These are phyloP conservation scores for Rhegmatorhina hoffmannsi DNA, from an alignment of 2,113 vertebrate genomes.

Conservation along the genomic window DNA sequence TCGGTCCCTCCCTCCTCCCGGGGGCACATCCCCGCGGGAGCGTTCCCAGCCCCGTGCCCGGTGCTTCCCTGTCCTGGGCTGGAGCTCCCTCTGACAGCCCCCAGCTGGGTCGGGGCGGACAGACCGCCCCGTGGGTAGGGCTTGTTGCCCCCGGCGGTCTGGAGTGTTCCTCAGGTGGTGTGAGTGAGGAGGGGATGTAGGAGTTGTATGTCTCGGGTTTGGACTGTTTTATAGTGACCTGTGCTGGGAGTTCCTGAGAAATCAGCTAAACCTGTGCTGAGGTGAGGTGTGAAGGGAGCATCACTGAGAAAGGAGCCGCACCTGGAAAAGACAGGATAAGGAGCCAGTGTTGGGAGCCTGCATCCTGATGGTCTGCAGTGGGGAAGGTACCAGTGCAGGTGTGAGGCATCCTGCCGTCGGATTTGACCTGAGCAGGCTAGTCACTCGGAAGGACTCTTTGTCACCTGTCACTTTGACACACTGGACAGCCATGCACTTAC, in stretches of 20 bases:
- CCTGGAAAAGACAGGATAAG: fast-evolving
- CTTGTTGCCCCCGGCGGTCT: not conserved
- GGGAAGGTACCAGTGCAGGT: not conserved
- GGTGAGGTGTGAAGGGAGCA: not conserved
- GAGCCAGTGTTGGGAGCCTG: not conserved
- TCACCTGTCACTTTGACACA: not conserved
- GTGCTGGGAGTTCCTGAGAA: not conserved
- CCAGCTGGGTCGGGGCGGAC: fast-evolving
- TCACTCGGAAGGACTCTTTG: not conserved
- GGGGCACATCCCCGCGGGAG: not conserved
- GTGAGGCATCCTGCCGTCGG: not conserved
- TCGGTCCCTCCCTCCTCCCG: no score
- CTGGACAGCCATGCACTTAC: not conserved
- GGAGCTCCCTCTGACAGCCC: not conserved
- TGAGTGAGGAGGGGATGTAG: fast-evolving
- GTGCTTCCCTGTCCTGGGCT: not conserved
- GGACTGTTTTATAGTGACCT: not conserved
- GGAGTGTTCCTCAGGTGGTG: fast-evolving
- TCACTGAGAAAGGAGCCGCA: not conserved
- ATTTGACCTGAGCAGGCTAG: not conserved
- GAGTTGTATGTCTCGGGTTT: not conserved
- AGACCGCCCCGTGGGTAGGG: fast-evolving
- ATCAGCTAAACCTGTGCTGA: not conserved
- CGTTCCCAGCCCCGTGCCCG: not conserved
- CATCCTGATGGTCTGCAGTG: not conserved